Percentiles rank a stretch among this genome's conserved stretches.
Conservation (phyloP, 2,797 vertebrate genomes). For the Novumbra hubbsi region DNA sequence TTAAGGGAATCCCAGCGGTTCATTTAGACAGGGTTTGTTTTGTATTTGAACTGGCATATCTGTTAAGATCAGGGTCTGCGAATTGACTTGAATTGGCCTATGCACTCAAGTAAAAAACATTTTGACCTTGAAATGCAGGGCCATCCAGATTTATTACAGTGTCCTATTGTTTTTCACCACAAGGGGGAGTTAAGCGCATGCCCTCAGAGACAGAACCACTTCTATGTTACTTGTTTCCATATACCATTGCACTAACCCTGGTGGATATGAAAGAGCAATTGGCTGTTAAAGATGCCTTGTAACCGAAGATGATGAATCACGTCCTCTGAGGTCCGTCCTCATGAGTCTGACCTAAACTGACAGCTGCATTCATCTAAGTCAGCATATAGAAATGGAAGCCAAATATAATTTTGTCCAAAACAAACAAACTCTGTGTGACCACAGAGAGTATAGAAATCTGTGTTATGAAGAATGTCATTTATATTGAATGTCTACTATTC, state of each 20-base stretch:
- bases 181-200: neutral
- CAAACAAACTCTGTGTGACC: neutral
- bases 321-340: neutral
- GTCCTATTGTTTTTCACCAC: neutral
- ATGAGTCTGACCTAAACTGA: neutral
- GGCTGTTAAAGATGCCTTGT: neutral
- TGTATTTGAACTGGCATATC: too few species aligned
- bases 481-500: neutral
- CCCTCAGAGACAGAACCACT: neutral
- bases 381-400: neutral
- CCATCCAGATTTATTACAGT: neutral
- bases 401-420: neutral
- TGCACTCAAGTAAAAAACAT: too few species aligned
- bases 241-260: neutral
- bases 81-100: too few species aligned
- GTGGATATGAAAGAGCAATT: neutral
- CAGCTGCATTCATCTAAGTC: neutral
- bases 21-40: too few species aligned
- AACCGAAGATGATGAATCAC: neutral
- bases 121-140: too few species aligned
- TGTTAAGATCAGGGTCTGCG: too few species aligned
- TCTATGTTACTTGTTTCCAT: neutral
- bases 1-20: too few species aligned
- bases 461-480: neutral
- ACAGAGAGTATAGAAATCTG: neutral